phyloP scores from a whole-genome alignment of 2,797 vertebrate species.

The Fundulus diaphanus region DNA sequence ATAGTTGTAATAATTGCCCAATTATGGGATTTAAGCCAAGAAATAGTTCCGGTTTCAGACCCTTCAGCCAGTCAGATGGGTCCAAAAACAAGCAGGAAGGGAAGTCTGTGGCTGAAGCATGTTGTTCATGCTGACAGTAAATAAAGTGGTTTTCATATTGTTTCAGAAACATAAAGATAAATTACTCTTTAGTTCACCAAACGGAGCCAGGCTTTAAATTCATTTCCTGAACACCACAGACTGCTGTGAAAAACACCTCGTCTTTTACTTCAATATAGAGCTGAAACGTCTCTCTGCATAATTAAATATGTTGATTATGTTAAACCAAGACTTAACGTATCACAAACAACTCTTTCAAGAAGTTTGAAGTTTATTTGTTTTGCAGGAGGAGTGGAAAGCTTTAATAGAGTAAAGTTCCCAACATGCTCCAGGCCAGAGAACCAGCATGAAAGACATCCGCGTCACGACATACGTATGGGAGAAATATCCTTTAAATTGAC shows the following conservation, averaged over 20 bases:
- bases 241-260: slow-evolving; percentile 14
- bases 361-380: not conserved
- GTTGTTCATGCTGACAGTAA: slow-evolving; percentile 34
- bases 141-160: slow-evolving; percentile 57
- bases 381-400: slow-evolving; percentile 7
- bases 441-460: not conserved
- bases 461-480: too few species aligned
- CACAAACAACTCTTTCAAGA: not conserved
- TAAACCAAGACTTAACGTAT: not conserved
- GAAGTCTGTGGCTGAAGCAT: slow-evolving; percentile 39
- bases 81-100: slow-evolving; percentile 61
- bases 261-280: not conserved
- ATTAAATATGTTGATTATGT: not conserved
- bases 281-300: not conserved
- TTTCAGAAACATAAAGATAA: slow-evolving; percentile 13
- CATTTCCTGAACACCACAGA: not conserved
- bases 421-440: not conserved
- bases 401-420: not conserved
- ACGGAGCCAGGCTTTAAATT: slow-evolving; percentile 9
- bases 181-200: slow-evolving; percentile 13
- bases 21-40: slow-evolving; percentile 76
- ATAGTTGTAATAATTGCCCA: slow-evolving; percentile 73
- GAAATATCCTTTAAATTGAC: too few species aligned
- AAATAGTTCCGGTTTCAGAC: slow-evolving; percentile 61
- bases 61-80: slow-evolving; percentile 68